These are phyloP conservation scores for Xiphorhynchus erythropygius DNA, from an alignment of 2,797 vertebrate species.

Conservation along the genomic window DNA sequence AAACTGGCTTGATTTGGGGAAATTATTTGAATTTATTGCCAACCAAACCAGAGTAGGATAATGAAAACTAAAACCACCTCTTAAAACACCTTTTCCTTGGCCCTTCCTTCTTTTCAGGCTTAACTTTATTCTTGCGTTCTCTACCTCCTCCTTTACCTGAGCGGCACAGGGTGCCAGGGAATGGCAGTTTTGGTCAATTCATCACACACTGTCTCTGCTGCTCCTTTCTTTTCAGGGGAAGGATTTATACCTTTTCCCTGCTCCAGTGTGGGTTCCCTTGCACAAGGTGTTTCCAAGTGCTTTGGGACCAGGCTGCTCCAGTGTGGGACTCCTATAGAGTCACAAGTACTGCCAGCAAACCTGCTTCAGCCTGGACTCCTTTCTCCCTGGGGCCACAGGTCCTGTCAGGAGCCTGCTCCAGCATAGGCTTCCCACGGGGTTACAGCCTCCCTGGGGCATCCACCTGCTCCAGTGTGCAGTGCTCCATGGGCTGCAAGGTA, in stretches of 20 bases:
- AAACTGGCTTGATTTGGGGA: background rate
- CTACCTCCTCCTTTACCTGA: background rate
- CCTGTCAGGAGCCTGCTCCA: background rate
- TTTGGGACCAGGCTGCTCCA: background rate
- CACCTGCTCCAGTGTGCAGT: background rate
- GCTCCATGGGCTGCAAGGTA: background rate
- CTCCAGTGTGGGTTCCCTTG: fast-evolving
- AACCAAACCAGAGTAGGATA: background rate
- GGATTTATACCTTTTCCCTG: background rate
- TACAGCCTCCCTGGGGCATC: background rate
- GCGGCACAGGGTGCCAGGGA: background rate
- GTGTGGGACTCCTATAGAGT: background rate
- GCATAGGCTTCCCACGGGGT: no score
- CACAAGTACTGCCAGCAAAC: background rate
- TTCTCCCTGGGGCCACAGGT: background rate
- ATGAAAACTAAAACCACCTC: background rate
- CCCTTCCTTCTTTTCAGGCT: background rate
- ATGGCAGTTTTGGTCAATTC: background rate
- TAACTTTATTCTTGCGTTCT: background rate
- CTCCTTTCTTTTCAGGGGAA: background rate
- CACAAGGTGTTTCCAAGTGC: background rate
- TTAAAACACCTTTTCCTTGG: background rate
- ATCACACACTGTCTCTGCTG: background rate
- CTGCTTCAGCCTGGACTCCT: background rate
- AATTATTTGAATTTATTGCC: background rate